Evolutionary conservation across 2,797 vertebrate species (phyloP).

Genomic region (Pangasius djambal): DNA sequence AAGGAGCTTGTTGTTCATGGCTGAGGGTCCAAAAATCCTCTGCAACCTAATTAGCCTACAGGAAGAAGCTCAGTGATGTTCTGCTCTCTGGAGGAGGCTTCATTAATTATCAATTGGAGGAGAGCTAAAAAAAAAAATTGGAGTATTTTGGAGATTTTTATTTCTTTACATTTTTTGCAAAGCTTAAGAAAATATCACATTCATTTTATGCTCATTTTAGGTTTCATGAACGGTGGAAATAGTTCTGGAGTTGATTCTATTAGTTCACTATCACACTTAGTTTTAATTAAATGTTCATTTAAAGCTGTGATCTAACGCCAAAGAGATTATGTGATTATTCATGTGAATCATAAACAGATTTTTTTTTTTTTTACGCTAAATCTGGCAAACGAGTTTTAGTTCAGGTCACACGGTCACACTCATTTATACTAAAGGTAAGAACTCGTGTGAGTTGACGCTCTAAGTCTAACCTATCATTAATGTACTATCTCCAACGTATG

Average conservation of each 20-base stretch:
- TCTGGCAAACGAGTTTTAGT: background rate
- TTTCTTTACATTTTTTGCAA: background rate
- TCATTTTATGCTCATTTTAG: background rate
- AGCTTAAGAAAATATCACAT: background rate
- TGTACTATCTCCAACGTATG: background rate
- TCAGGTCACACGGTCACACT: background rate
- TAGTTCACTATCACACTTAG: background rate
- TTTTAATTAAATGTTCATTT: background rate
- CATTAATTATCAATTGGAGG: background rate
- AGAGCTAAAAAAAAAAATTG: background rate
- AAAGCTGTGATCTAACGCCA: background rate
- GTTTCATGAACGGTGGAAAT: background rate
- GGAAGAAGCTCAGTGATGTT: background rate
- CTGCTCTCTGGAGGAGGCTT: background rate
- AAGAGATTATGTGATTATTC: background rate
- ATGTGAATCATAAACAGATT: background rate
- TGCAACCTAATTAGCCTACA: background rate
- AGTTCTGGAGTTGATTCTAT: background rate
- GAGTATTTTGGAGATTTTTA: background rate
- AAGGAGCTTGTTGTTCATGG: background rate
- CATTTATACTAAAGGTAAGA: background rate
- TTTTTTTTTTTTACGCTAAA: background rate
- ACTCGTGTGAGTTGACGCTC: background rate
- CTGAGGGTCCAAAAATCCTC: background rate
- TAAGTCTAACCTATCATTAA: background rate